Evolutionary conservation across 2,797 vertebrate genomes (phyloP).

Genomic region (Pitangus sulphuratus): DNA sequence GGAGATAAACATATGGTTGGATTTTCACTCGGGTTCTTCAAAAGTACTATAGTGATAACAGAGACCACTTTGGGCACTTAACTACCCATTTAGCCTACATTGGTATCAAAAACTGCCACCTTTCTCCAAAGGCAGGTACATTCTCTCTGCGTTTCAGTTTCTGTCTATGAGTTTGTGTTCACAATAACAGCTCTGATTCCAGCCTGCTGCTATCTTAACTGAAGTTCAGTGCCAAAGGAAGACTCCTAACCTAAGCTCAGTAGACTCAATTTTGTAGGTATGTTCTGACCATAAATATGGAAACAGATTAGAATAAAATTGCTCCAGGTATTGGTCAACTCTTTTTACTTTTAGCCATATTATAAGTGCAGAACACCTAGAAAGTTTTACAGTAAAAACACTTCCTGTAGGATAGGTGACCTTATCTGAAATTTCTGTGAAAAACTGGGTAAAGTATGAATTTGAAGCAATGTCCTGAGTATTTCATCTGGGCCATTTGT

Average conservation of each 20-base stretch:
- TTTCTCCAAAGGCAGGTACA: neutral
- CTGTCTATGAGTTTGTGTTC: neutral
- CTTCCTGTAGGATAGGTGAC: neutral
- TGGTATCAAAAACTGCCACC: neutral
- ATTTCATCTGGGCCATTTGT: neutral
- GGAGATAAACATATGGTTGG: neutral
- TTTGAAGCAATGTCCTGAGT: neutral
- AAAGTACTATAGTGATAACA: constrained; percentile 31
- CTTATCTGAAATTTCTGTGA: neutral
- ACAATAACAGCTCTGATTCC: neutral
- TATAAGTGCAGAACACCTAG: neutral
- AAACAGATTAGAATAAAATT: neutral
- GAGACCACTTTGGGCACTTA: constrained; percentile 30
- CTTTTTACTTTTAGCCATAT: neutral
- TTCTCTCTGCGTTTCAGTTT: neutral
- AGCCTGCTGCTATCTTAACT: neutral
- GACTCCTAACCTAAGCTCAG: neutral
- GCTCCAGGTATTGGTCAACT: neutral
- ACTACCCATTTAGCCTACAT: neutral
- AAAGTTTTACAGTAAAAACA: neutral
- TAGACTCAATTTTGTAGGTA: neutral
- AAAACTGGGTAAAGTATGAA: neutral
- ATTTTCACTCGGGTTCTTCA: neutral
- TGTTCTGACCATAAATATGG: neutral
- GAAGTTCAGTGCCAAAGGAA: neutral